phyloP scores from a whole-genome alignment of 92 coral and sea anemone genomes.

The Desmophyllum pertusum region DNA sequence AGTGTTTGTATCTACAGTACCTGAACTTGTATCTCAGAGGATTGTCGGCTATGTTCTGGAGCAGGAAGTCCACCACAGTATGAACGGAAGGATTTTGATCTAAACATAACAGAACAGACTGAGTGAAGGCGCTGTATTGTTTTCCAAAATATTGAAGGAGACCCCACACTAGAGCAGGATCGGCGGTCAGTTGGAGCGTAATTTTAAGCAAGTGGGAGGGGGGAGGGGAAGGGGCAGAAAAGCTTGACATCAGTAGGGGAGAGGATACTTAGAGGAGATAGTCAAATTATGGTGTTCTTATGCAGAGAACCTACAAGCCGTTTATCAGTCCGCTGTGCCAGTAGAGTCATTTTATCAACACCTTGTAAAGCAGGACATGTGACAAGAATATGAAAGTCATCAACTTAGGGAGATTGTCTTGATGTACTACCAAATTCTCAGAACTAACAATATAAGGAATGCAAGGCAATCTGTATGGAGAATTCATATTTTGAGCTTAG shows the following conservation, averaged over 20 bases:
- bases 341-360: background rate
- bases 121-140: background rate
- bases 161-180: background rate
- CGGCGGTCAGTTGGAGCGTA: no score
- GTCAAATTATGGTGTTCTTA: no score
- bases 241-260: background rate
- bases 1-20: no score
- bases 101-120: background rate
- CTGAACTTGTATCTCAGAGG: conserved; percentile 98
- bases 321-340: no score
- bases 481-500: background rate
- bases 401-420: background rate
- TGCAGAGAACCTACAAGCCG: no score
- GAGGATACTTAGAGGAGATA: no score
- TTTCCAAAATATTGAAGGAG: no score
- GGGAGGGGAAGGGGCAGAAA: background rate
- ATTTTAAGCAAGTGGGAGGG: no score
- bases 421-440: background rate
- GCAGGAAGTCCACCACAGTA: conserved; percentile 98
- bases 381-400: background rate
- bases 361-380: background rate
- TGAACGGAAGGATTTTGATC: conserved; percentile 86
- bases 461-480: background rate
- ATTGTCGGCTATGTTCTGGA: conserved; percentile 93
- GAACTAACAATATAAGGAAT: background rate